Evolutionary conservation across 2,113 vertebrate species (phyloP).

Genomic region (human): GRCh38 chr16:20341001-20341500

Average conservation of each 20-base stretch:
- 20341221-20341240: conserved; percentile 55
- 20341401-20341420: background rate
- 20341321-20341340: conserved; percentile 72
- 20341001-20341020: background rate
- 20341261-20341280: conserved; percentile 66
- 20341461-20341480: background rate
- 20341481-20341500: background rate
- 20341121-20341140: conserved; percentile 64
- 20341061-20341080: background rate
- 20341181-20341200: conserved; percentile 66
- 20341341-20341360: background rate
- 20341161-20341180: conserved; percentile 68
- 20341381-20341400: too few species aligned
- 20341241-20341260: conserved; percentile 69
- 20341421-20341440: background rate
- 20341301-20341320: conserved; percentile 71
- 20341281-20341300: conserved; percentile 72
- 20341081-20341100: conserved; percentile 68
- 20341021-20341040: background rate
- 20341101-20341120: conserved; percentile 78
- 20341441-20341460: background rate
- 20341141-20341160: conserved; percentile 79
- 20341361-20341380: background rate
- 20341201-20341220: conserved; percentile 74
- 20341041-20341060: background rate